phyloP scores from a whole-genome alignment of 64 coral and sea anemone species.

The Catalaphyllia jardinei region DNA sequence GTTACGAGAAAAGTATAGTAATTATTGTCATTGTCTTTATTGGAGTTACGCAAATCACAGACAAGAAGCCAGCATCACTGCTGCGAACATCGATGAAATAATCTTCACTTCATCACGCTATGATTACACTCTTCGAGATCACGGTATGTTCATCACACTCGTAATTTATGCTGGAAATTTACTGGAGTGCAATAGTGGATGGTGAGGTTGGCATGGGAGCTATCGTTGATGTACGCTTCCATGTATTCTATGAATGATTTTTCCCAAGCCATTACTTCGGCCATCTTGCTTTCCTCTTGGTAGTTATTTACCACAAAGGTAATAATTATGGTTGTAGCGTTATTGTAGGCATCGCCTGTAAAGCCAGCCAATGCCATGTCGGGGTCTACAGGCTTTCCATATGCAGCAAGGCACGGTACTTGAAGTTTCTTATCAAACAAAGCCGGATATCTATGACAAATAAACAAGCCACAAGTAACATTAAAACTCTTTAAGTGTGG shows the following conservation, averaged over 20 bases:
- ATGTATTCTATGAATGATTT: constrained; percentile 47
- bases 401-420: constrained; percentile 19
- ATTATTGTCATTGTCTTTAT: no score
- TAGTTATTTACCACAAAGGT: constrained; percentile 39
- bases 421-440: not conserved
- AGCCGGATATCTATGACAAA: not conserved
- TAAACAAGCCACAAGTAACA: not conserved
- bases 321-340: constrained; percentile 28
- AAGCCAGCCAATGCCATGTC: not conserved
- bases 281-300: constrained; percentile 20
- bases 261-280: constrained; percentile 51
- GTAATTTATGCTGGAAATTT: no score
- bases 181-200: constrained; percentile 20
- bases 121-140: no score
- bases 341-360: not conserved
- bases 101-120: no score
- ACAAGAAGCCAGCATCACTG: no score
- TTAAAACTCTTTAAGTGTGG: no score
- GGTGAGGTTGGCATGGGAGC: constrained; percentile 44
- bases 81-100: no score
- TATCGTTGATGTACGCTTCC: constrained; percentile 31
- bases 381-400: not conserved
- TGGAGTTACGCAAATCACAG: no score
- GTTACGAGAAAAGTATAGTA: no score
- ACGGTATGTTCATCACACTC: no score